A percentile compares a stretch with the other conserved stretches of the same genome.
Conservation (phyloP, 2,888 invertebrate genomes). For the Bugulina stolonifera region DNA sequence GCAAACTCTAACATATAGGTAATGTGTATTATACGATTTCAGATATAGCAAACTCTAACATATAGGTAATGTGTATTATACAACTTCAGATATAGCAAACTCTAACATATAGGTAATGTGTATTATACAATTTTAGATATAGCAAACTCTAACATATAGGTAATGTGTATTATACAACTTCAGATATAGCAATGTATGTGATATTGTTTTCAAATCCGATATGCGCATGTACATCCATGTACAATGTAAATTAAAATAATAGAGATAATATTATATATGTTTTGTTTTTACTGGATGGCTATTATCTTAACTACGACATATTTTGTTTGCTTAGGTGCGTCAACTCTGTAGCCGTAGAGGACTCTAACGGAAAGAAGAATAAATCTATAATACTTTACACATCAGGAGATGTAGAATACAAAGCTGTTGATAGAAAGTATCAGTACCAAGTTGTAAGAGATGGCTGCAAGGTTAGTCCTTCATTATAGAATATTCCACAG, state of each 20-base stretch:
- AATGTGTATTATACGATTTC: too few relatives aligned
- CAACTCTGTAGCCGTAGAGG: conserved; percentile 24
- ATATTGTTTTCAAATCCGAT: too few relatives aligned
- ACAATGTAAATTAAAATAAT: too few relatives aligned
- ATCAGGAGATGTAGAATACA: conserved; percentile 25
- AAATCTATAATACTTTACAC: conserved; percentile 26
- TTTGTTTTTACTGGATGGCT: too few relatives aligned
- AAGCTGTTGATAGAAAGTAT: conserved; percentile 9
- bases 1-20: conserved; percentile 18
- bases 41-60: conserved; percentile 17
- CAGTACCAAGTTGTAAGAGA: conserved; percentile 23
- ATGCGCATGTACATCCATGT: too few relatives aligned
- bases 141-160: conserved; percentile 17
- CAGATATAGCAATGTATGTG: background rate
- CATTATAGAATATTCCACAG: too few relatives aligned
- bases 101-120: conserved; percentile 18
- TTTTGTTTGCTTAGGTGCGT: too few relatives aligned
- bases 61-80: too few relatives aligned
- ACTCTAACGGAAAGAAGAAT: conserved; percentile 25
- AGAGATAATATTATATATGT: too few relatives aligned
- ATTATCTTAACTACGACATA: too few relatives aligned
- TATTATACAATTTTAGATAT: too few relatives aligned
- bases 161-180: background rate
- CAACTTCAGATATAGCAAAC: too few relatives aligned
- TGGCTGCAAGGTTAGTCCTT: conserved; percentile 27